Percentiles rank a stretch among this genome's conserved stretches.
phyloP scores from a whole-genome alignment of 2,888 invertebrate genomes.

The Dynastes tityus region DNA sequence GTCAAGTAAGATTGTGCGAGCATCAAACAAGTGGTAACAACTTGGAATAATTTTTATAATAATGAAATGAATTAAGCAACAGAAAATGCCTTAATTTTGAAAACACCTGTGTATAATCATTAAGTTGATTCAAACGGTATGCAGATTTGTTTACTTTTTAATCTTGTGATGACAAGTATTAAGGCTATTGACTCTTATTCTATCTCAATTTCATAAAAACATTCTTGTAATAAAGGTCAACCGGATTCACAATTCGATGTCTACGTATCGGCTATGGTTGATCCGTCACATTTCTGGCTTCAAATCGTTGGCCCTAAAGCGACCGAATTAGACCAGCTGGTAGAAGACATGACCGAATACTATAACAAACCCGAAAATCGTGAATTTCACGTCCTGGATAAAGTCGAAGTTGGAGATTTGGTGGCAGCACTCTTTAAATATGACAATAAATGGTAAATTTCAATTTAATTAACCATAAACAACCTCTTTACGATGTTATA shows the following conservation, averaged over 20 bases:
- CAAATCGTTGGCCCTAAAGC: slow-evolving; percentile 85
- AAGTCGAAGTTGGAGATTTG: slow-evolving; percentile 82
- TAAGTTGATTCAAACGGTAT: too few relatives aligned
- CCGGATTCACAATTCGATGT: slow-evolving; percentile 82
- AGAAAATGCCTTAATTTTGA: too few relatives aligned
- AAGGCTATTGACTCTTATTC: too few relatives aligned
- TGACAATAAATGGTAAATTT: slow-evolving; percentile 85
- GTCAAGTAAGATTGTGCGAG: too few relatives aligned
- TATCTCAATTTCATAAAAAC: neutral
- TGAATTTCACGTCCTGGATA: slow-evolving; percentile 72
- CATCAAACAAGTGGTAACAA: too few relatives aligned
- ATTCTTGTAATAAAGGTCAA: slow-evolving; percentile 61
- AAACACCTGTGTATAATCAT: too few relatives aligned
- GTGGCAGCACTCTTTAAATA: slow-evolving; percentile 89
- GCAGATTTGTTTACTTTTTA: too few relatives aligned
- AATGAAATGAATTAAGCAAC: too few relatives aligned
- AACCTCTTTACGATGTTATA: neutral
- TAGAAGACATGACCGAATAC: slow-evolving; percentile 87
- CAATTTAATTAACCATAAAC: slow-evolving; percentile 23
- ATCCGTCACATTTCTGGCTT: slow-evolving; percentile 88
- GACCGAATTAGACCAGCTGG: slow-evolving; percentile 84
- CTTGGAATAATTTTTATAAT: too few relatives aligned
- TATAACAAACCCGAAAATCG: slow-evolving; percentile 80
- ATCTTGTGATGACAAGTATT: too few relatives aligned
- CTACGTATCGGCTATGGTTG: slow-evolving; percentile 88